Evolutionary conservation across 64 coral and sea anemone genomes (phyloP), one percentile per base, ranked within the genome.

Genomic region (Porites lutea): DNA sequence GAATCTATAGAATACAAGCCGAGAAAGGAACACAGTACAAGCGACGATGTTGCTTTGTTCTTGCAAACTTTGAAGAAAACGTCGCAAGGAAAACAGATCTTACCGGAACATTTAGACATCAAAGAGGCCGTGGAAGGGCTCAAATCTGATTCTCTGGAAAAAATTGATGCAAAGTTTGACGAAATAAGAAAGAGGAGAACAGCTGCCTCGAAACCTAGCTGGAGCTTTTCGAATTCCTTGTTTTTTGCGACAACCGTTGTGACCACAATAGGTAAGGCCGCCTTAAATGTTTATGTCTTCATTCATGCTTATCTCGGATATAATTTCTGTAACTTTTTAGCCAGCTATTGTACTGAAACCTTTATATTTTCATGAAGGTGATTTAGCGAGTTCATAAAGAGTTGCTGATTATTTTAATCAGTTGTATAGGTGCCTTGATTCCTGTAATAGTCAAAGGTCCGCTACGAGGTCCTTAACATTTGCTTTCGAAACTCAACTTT

Each of bases 181-280:
- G 79, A 90, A 46, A 93, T 90, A 13, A 59, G 75, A 52, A 50
- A 23, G 20, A 78, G 92, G 65, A 95, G 93, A 43, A 79, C 22
- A 47, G 72, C 59, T 59, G 96, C 93, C 74, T 78, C 89, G 23
- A 89, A 79, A 61, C 96, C 88, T 2, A n/a, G 75, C 13, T 98
- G 96, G 96, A 98, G 89, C 62, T 98, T 98, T 75, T 98, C 96
- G 0, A 98, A 98, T 86, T 95, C 96, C 2, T 37, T 98, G 22
- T 98, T 98, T 74, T 98, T 98, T 74, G 93, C 96, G 13, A 93
- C 96, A 11, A 95, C 96, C 49, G 90, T 98, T 9, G 88, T 98
- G 13, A 98, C 96, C 15, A 98, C 96, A 65, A 98, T 98, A 12
- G 96, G 96, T 98, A 67, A 84, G 93, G 83, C 47, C 68, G 27